Evolutionary conservation across 1,140 invertebrate genomes (phyloP), one percentile per base, ranked within the genome.

Genomic region (Eueides isabella): DNA sequence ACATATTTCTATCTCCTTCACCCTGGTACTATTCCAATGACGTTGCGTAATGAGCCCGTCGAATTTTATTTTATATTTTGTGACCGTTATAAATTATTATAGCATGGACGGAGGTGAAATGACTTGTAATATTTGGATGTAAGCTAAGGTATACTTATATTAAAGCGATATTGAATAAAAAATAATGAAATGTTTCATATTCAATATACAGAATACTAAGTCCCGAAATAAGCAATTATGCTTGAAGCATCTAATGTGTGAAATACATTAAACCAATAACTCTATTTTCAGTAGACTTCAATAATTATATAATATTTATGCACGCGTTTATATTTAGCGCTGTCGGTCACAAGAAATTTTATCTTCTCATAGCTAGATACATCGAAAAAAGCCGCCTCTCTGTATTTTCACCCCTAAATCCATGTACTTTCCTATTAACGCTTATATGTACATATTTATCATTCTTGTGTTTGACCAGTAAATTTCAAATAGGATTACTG

Each of bases 51-150:
- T 91, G 84, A 86, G 75, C 75, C 79, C 80, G 86, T 88, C 87
- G 81, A 91, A 87, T 88, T 86, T 86, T 90, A 88, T 88, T 89
- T 90, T 85, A 85, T 89, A 85, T 82, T 83, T 87, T 81, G 81
- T 75, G 74, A 85, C 85, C 83, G 86, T 87, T 89, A 90, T 83
- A 82, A 83, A 85, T 87, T 85, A 89, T 84, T 84, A 84, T 82
- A 78, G 72, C 84, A 79, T 83, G 84, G 82, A 82, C 75, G 81
- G 72, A 80, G 78, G 72, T 82, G 62, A 33, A 48, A 55, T 71
- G 70, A 64, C 70, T 71, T 64, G 62, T 65, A 65, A 48, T 65
- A 44, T 71, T 64, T 65, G 29, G 30, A 64, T 71, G 62, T 48
- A n/a, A 71, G 35, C 28, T 61, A 44, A 44, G 26, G 4, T 61